phyloP scores from a whole-genome alignment of 37 sponge, comb jelly and placozoan species.

The Beroe ovata region DNA sequence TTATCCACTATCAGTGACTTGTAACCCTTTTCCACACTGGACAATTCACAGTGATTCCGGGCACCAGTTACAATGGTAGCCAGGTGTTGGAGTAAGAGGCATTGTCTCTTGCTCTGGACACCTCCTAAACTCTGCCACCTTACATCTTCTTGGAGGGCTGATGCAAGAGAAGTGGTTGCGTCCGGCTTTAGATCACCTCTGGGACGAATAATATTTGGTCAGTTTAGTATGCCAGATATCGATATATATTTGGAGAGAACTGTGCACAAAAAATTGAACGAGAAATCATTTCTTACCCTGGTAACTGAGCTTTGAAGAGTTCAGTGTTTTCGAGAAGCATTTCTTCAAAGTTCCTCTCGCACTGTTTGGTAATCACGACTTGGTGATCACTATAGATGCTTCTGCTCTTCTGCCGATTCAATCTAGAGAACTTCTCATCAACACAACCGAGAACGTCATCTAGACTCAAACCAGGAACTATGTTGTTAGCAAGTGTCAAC shows the following conservation, averaged over 20 bases:
- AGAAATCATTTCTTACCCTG: constrained; percentile 21
- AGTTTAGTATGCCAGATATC: no score
- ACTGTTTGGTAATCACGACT: constrained; percentile 32
- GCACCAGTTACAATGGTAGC: constrained; percentile 23
- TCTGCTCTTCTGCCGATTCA: neutral
- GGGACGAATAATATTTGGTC: no score
- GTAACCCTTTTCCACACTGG: constrained; percentile 32
- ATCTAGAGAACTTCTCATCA: constrained; percentile 49
- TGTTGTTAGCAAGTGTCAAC: neutral
- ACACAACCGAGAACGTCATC: constrained; percentile 30
- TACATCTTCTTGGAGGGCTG: neutral
- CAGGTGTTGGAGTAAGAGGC: constrained; percentile 21
- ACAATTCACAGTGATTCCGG: constrained; percentile 2
- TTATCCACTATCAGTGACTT: constrained; percentile 45
- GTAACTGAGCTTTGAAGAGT: constrained; percentile 30
- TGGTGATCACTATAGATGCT: constrained; percentile 57
- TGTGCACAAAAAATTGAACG: no score
- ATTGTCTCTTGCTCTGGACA: neutral
- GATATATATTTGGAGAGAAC: no score
- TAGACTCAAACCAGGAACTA: constrained; percentile 35
- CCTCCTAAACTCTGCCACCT: constrained; percentile 1
- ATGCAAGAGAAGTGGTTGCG: neutral
- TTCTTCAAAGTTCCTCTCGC: constrained; percentile 17
- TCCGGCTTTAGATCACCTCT: constrained; percentile 51
- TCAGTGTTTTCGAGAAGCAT: constrained; percentile 61